Percentiles rank a stretch among this genome's conserved stretches.
Conservation (phyloP, 2,888 invertebrate genomes). For the Chironomus tentans region DNA sequence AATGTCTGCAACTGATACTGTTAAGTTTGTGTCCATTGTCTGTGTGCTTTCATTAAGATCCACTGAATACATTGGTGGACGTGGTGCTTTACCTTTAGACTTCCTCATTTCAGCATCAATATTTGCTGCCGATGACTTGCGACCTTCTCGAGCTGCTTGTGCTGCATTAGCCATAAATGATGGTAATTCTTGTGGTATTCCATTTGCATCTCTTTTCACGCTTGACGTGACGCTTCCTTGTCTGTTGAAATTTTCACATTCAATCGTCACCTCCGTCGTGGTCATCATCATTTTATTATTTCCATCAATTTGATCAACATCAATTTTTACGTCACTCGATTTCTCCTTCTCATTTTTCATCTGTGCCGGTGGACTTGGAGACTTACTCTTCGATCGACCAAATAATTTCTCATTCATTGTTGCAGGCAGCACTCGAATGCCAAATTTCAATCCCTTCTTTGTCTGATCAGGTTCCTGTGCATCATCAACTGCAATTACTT, state of each 20-base stretch:
- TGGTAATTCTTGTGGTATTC: constrained; percentile 61
- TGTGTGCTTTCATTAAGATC: constrained; percentile 28
- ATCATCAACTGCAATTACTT: constrained; percentile 43
- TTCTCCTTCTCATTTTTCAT: constrained; percentile 36
- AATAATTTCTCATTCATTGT: constrained; percentile 47
- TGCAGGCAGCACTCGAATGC: constrained; percentile 56
- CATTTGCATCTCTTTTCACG: constrained; percentile 50
- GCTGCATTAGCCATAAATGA: constrained; percentile 64
- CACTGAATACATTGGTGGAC: constrained; percentile 39
- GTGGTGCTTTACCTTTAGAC: constrained; percentile 64
- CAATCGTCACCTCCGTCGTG: constrained; percentile 13
- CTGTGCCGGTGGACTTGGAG: constrained; percentile 39
- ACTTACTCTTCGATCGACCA: constrained; percentile 35
- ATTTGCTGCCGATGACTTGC: constrained; percentile 44
- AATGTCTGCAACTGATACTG: not conserved
- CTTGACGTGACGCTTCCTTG: constrained; percentile 47
- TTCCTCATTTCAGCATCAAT: constrained; percentile 42
- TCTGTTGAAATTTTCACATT: constrained; percentile 38
- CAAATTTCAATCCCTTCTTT: constrained; percentile 55
- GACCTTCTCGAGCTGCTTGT: constrained; percentile 56
- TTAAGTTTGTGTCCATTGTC: constrained; percentile 27
- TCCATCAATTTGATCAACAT: constrained; percentile 19
- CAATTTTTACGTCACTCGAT: constrained; percentile 33
- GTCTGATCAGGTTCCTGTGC: constrained; percentile 37
- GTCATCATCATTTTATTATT: not conserved